Evolutionary conservation across 2,113 vertebrate genomes (phyloP), one percentile per base, ranked within the genome.

Genomic region (Panurus biarmicus): DNA sequence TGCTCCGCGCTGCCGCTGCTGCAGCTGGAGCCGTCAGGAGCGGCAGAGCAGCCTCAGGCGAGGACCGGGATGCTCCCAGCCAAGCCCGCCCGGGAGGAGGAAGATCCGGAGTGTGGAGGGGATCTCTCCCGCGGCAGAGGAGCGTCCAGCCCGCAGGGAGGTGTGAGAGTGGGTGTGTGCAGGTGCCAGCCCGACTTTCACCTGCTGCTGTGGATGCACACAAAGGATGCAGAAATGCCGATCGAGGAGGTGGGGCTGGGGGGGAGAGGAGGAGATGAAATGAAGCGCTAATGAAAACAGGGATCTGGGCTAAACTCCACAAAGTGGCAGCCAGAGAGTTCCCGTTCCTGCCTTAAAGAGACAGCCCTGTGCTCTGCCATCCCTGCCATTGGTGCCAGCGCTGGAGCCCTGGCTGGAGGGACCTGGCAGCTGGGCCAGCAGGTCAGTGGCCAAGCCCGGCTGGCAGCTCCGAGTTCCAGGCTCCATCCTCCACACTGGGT

Each of bases 171-270:
- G 50, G 7, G 44, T 8, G 75, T 5, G 57, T 33, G 87, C 56
- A 16, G 79, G 75, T 50, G 48, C 67, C 83, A 31, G 44, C 29
- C 89, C 29, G 87, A 65, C 42, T 45, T 47, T 76, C 12, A 90
- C 93, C 94, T 73, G 87, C 92, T 4, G 51, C 79, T 79, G 67
- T 5, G 85, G 64, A 57, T 56, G 87, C 90, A 20, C 85, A 48
- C 22, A 29, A 57, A 47, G 74, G 95, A 93, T 74, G 94, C 79
- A 80, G 90, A 88, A 60, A 90, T 44, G 95, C 92, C 16, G 88
- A 53, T 28, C 48, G 71, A 96, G 90, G 95, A 94, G 96, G 92
- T 93, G 96, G 96, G 85, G 93, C 87, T 31, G 90, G 19, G 38
- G 45, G 51, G 23, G 84, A 85, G 86, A 79, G 87, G 91, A 94